Percentiles rank a stretch among this genome's conserved stretches.
These are phyloP conservation scores for Scaptomyza reducta DNA, from an alignment of 2,888 invertebrate species.

Conservation along the genomic window DNA sequence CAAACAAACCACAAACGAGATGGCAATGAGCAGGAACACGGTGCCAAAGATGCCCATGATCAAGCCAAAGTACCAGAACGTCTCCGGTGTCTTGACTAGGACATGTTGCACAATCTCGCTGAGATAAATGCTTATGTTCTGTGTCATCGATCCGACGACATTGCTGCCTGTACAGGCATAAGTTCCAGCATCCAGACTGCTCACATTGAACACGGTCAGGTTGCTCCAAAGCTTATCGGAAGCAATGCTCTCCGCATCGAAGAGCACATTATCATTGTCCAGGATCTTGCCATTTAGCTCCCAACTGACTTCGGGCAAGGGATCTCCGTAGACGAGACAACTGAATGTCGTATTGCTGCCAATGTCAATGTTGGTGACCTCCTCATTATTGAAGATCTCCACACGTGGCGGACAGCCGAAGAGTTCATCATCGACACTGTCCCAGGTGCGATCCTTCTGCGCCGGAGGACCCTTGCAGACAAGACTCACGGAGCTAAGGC, in stretches of 20 bases:
- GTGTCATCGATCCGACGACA: slow-evolving; percentile 84
- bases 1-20: slow-evolving; percentile 87
- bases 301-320: slow-evolving; percentile 93
- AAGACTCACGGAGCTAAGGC: slow-evolving; percentile 90
- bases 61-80: slow-evolving; percentile 90
- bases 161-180: slow-evolving; percentile 88
- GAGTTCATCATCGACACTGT: slow-evolving; percentile 89
- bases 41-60: slow-evolving; percentile 89
- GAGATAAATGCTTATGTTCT: slow-evolving; percentile 87
- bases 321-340: slow-evolving; percentile 92
- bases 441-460: slow-evolving; percentile 90
- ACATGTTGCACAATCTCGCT: slow-evolving; percentile 87
- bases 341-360: slow-evolving; percentile 93
- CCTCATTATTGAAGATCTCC: slow-evolving; percentile 86
- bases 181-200: slow-evolving; percentile 92
- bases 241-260: slow-evolving; percentile 82
- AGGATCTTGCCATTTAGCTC: slow-evolving; percentile 90
- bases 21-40: slow-evolving; percentile 86
- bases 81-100: slow-evolving; percentile 88
- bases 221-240: slow-evolving; percentile 89
- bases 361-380: slow-evolving; percentile 88
- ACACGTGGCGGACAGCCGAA: slow-evolving; percentile 94
- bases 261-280: slow-evolving; percentile 85
- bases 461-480: slow-evolving; percentile 89
- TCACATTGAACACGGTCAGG: slow-evolving; percentile 92